Percentiles rank a stretch among this genome's conserved stretches.
Evolutionary conservation across 1,140 invertebrate species (phyloP).

Genomic region (Drosophila grimshawi): DNA sequence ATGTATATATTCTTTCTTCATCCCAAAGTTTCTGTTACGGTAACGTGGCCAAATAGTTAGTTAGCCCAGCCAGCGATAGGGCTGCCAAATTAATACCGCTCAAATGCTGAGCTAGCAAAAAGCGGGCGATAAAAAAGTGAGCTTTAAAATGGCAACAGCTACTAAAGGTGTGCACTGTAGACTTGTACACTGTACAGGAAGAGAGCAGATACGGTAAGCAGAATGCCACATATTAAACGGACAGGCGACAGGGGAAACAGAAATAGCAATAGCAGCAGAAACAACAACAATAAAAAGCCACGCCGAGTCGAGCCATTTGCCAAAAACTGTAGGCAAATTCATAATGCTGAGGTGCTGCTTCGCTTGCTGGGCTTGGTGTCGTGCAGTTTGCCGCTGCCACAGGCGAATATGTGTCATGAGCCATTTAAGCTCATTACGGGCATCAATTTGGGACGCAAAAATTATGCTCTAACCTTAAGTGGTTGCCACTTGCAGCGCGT

Average conservation of each 20-base stretch:
- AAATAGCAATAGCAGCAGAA: slow-evolving; percentile 10
- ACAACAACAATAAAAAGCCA: slow-evolving; percentile 12
- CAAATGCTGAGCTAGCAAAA: slow-evolving; percentile 49
- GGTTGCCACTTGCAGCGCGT: slow-evolving; percentile 54
- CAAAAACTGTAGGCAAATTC: slow-evolving; percentile 35
- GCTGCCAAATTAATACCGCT: slow-evolving; percentile 46
- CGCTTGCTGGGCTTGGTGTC: neutral
- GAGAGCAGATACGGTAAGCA: neutral
- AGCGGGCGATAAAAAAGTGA: slow-evolving; percentile 48
- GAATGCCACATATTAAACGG: slow-evolving; percentile 25
- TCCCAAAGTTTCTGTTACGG: too few relatives aligned
- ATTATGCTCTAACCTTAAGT: slow-evolving; percentile 67
- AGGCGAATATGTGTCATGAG: slow-evolving; percentile 78
- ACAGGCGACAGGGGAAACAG: slow-evolving; percentile 25
- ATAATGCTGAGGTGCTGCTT: neutral
- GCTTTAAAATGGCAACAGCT: slow-evolving; percentile 50
- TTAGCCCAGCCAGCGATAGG: slow-evolving; percentile 6
- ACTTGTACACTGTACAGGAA: neutral
- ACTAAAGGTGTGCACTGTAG: slow-evolving; percentile 26
- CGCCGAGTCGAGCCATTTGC: slow-evolving; percentile 12
- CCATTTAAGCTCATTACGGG: slow-evolving; percentile 84
- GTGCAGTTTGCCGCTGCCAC: slow-evolving; percentile 20
- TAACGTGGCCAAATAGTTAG: neutral
- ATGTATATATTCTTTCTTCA: too few relatives aligned
- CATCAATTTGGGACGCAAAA: slow-evolving; percentile 79